Conservation (phyloP, 2,888 invertebrate species). For the Lycocerus yunnanus region DNA sequence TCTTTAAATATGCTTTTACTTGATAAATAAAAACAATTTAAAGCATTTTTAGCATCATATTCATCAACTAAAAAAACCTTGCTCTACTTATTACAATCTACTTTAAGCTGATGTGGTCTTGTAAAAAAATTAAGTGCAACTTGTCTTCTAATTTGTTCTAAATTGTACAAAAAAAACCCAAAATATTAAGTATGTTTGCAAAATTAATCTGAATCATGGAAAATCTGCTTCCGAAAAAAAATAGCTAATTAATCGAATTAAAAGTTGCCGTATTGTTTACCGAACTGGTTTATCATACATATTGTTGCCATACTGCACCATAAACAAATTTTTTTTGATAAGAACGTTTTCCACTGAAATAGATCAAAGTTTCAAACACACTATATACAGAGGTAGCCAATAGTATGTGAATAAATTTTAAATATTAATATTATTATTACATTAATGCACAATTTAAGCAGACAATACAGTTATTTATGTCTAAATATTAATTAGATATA, state of each 20-base stretch:
- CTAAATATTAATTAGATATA: neutral
- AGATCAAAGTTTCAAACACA: neutral
- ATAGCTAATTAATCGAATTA: neutral
- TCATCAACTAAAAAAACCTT: neutral
- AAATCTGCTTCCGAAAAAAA: neutral
- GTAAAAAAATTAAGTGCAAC: neutral
- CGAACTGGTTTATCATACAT: no score
- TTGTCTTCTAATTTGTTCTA: neutral
- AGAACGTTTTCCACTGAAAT: neutral
- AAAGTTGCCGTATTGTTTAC: neutral
- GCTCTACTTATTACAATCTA: neutral
- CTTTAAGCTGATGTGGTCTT: neutral
- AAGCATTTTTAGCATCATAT: neutral
- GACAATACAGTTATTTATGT: constrained; percentile 37
- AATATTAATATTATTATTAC: constrained; percentile 16
- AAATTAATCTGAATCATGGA: neutral
- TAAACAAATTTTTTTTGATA: neutral
- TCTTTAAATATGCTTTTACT: constrained; percentile 12
- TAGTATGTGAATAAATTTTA: neutral
- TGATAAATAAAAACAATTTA: neutral
- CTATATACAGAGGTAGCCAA: neutral
- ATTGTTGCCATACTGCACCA: neutral
- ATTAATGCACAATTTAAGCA: constrained; percentile 38
- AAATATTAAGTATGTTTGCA: neutral
- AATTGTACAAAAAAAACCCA: neutral